A percentile compares a stretch with the other conserved stretches of the same genome.
phyloP scores from a whole-genome alignment of 2,797 vertebrate genomes.

The Xerus rutilus region DNA sequence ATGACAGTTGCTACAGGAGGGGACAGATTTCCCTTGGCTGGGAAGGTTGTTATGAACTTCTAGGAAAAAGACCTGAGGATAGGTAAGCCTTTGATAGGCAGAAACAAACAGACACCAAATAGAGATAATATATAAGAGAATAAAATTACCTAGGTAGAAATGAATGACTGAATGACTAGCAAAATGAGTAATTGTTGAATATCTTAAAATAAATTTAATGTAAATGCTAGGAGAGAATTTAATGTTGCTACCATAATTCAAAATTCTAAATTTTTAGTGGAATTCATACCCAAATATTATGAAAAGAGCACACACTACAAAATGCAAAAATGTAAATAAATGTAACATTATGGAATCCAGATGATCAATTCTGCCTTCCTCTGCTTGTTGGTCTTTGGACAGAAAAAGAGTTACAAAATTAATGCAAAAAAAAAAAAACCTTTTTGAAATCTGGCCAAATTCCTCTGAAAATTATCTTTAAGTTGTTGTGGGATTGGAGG shows the following conservation, averaged over 20 bases:
- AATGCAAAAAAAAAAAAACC: not conserved
- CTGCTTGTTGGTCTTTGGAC: not conserved
- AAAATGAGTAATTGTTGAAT: not conserved
- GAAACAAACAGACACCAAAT: not conserved
- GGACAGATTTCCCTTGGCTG: not conserved
- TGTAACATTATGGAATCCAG: constrained; percentile 30
- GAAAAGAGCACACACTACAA: constrained; percentile 7
- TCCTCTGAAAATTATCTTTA: constrained; percentile 49
- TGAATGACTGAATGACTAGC: not conserved
- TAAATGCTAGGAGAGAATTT: constrained; percentile 40
- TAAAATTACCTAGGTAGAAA: constrained; percentile 19
- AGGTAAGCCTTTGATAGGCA: not conserved
- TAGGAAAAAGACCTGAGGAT: not conserved
- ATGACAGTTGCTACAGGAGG: not conserved
- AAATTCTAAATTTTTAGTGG: constrained; percentile 20
- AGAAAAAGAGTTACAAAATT: constrained; percentile 27
- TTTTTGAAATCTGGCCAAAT: constrained; percentile 60
- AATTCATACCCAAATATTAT: constrained; percentile 16
- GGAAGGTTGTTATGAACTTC: not conserved
- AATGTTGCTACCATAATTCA: not conserved
- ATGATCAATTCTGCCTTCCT: constrained; percentile 6
- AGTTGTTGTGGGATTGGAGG: not conserved
- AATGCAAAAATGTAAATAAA: constrained; percentile 56
- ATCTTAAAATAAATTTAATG: constrained; percentile 14
- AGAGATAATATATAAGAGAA: not conserved